Evolutionary conservation across 2,113 vertebrate species (phyloP), one percentile per base, ranked within the genome.

Genomic region (Spea multiplicata): DNA sequence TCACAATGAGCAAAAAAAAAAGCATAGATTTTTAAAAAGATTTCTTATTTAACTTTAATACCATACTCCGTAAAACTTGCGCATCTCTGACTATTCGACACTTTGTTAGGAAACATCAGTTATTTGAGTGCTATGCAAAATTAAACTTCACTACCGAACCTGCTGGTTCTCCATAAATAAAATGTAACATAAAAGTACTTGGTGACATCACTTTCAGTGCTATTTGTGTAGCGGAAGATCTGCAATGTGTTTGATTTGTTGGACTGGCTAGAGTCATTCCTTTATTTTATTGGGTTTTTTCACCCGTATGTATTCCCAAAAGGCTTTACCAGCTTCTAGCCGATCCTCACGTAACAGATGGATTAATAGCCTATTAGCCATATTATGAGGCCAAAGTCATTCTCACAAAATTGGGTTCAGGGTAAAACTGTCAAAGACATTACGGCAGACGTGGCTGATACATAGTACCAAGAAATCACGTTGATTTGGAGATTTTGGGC

Each of bases 301-400:
- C 8, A 44, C 67, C 55, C 14, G 47, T 12, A 9, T 30, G 10
- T 4, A 17, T 78, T 47, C 69, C 66, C 55, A 66, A 6, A 55
- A 77, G 67, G 67, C 52, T 78, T 78, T 78, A 71, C 71, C 71
- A 64, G 75, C 67, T 70, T 3, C 12, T 77, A 46, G 55, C 64
- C 53, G 68, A 72, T 71, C n/a, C 69, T 64, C 17, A 48, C 65
- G 49, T n/a, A 71, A 71, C 67, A 66, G 66, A 53, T 78, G 76
- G 76, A 72, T 78, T 71, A 71, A 72, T 53, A 59, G 70, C 48
- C 8, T 71, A 71, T 65, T 53, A 59, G 70, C 48, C 8, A 62
- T 70, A 47, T 45, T 49, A 44, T 71, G 44, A 71, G 47, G 8
- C 47, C 49, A 53, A 48, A 65, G 17, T 62, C 12, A 9, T 52